Percentiles rank a stretch among this genome's conserved stretches.
phyloP scores from a whole-genome alignment of 2,797 vertebrate genomes.

The Lerista edwardsae region DNA sequence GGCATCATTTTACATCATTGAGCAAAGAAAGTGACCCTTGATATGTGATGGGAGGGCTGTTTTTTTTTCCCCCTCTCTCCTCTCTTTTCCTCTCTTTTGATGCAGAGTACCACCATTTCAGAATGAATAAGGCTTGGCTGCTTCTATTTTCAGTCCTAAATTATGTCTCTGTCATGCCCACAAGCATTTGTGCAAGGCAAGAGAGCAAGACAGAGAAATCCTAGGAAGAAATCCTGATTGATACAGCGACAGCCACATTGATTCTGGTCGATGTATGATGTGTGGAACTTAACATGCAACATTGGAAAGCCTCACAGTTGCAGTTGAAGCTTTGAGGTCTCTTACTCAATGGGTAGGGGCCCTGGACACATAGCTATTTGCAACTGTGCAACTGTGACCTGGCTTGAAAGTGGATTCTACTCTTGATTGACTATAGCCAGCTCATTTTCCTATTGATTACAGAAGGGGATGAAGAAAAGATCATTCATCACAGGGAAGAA shows the following conservation, averaged over 20 bases:
- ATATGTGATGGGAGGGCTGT: background rate
- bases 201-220: background rate
- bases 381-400: background rate
- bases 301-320: background rate
- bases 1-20: background rate
- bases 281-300: background rate
- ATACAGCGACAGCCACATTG: background rate
- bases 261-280: background rate
- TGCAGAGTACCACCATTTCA: background rate
- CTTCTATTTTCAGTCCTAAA: background rate
- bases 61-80: background rate
- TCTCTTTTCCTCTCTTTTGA: no score
- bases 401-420: background rate
- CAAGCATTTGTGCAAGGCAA: constrained; percentile 4
- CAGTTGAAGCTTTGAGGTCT: background rate
- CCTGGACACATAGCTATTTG: background rate
- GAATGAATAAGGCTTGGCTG: background rate
- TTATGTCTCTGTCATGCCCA: background rate
- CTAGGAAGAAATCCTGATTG: background rate
- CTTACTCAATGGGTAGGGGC: background rate
- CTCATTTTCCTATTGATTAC: background rate
- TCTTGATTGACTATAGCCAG: background rate
- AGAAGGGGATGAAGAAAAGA: background rate
- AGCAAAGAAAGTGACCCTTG: constrained; percentile 1
- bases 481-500: background rate